Evolutionary conservation across 2,797 vertebrate species (phyloP).

Genomic region (Sebastolobus altivelis): DNA sequence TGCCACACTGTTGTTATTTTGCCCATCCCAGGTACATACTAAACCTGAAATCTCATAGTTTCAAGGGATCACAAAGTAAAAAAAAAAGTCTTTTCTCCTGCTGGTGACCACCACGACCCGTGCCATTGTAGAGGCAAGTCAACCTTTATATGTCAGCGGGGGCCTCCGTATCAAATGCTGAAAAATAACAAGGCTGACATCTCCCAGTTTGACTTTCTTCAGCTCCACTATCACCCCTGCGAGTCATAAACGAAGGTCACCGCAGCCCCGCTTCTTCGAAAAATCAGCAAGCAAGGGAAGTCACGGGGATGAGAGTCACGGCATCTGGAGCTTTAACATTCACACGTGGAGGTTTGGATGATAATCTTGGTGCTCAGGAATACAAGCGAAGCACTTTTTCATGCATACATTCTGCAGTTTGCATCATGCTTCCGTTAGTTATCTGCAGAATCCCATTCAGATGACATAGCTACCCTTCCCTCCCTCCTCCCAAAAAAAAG

Average conservation of each 20-base stretch:
- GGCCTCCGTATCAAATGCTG: slow-evolving; percentile 90
- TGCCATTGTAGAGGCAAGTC: slow-evolving; percentile 89
- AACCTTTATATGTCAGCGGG: slow-evolving; percentile 90
- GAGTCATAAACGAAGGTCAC: slow-evolving; percentile 70
- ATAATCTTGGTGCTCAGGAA: slow-evolving; percentile 1
- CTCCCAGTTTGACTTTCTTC: slow-evolving; percentile 90
- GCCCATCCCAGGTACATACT: not conserved
- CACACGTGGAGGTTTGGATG: not conserved
- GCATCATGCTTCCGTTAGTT: slow-evolving; percentile 5
- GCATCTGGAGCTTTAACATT: not conserved
- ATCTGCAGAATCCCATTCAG: slow-evolving; percentile 69
- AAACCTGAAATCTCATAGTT: not conserved
- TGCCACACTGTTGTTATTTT: not conserved
- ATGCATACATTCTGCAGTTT: not conserved
- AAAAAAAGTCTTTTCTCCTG: slow-evolving; percentile 59
- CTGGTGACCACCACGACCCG: slow-evolving; percentile 88
- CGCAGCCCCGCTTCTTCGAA: slow-evolving; percentile 77
- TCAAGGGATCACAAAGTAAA: not conserved
- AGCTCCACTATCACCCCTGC: slow-evolving; percentile 90
- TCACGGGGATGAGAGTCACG: slow-evolving; percentile 75
- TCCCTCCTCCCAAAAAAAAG: too few species aligned
- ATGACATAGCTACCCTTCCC: not conserved
- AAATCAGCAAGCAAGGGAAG: slow-evolving; percentile 65
- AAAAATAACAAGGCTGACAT: slow-evolving; percentile 91
- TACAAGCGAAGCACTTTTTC: not conserved